Evolutionary conservation across 2,113 vertebrate species (phyloP).

Genomic region (Spermophilus dauricus): DNA sequence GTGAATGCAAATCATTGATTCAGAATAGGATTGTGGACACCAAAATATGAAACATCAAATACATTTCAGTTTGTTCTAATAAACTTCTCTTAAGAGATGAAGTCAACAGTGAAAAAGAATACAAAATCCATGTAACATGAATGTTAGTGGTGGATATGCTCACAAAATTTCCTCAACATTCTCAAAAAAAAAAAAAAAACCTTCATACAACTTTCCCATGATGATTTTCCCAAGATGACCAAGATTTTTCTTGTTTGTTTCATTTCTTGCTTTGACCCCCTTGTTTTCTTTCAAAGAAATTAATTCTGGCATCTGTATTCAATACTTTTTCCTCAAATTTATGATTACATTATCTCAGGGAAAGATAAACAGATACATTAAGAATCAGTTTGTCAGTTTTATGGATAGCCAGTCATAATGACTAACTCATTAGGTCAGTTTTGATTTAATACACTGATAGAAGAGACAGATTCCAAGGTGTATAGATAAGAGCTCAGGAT

Average conservation of each 20-base stretch:
- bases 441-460: neutral
- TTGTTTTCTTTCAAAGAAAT: neutral
- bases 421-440: neutral
- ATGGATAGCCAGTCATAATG: neutral
- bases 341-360: neutral
- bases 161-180: neutral
- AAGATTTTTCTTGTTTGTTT: neutral
- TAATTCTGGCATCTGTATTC: neutral
- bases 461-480: neutral
- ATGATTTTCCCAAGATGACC: neutral
- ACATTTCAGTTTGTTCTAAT: neutral
- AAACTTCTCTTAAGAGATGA: neutral
- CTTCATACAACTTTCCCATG: neutral
- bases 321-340: neutral
- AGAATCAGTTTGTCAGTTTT: neutral
- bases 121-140: neutral
- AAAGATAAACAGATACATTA: neutral
- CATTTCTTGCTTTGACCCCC: neutral
- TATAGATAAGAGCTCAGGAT: neutral
- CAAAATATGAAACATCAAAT: conserved; percentile 2
- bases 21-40: neutral
- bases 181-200: neutral
- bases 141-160: neutral
- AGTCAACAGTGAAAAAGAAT: neutral
- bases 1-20: neutral